Evolutionary conservation across 2,888 invertebrate species (phyloP), one percentile per base, ranked within the genome.

Genomic region (Theretra japonica): DNA sequence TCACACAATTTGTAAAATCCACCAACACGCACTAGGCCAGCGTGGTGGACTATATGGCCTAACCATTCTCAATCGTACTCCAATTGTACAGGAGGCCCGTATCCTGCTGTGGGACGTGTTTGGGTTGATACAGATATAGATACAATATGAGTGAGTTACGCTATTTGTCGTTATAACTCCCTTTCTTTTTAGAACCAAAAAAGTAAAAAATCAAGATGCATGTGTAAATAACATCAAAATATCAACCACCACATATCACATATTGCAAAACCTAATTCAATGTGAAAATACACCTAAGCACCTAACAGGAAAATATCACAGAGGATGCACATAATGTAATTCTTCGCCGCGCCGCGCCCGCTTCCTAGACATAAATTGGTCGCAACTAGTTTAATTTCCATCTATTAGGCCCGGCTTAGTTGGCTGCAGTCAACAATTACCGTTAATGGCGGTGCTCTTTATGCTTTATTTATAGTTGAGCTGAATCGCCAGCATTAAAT

Each of bases 341-440:
- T 41, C 68, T 71, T 68, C 69, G 58, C 73, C 41, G 15, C 62
- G 65, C 41, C 48, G 65, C 41, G 62, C 33, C 33, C 11, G 41
- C 65, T 83, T 83, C 83, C 81, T 80, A 76, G 77, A 75, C 65
- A 48, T 65, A 48, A 65, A 79, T 76, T 80, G 76, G 75, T 75
- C 71, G 73, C 77, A 81, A 80, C 75, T 76, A 70, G 74, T 78
- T 79, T 79, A 83, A 85, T 85, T 83, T 73, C 73, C 72, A 77
- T 74, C 77, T 75, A 80, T 82, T 79, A 80, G 76, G 28, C 19
- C 25, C 56, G 33, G 56, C 33, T 21, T 53, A 58, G 28, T 58
- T 30, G 74, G 77, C 73, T 80, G 84, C 83, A 83, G 78, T 78
- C 75, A 76, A 70, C 75, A 81, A 80, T 80, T 79, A 81, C 77